These are phyloP conservation scores for Turritopsis rubra DNA, from an alignment of 30 jellyfish, hydroid and myxozoan genomes.

Conservation along the genomic window DNA sequence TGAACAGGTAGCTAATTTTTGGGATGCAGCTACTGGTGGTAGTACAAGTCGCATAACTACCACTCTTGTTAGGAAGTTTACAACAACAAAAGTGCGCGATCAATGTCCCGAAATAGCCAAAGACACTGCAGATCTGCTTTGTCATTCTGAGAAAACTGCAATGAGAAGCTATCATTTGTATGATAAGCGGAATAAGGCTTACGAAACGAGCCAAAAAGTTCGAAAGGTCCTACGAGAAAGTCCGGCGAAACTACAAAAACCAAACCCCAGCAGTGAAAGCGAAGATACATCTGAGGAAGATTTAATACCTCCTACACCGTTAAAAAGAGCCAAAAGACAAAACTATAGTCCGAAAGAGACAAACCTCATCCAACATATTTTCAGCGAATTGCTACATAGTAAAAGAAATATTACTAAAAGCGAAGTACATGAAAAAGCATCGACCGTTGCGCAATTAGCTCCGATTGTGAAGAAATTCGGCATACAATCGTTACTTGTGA, in stretches of 20 bases:
- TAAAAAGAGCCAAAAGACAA: neutral
- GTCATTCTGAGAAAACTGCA: constrained; percentile 15
- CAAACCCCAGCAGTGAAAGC: neutral
- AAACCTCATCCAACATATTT: neutral
- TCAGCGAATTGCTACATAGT: neutral
- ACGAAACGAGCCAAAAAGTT: constrained; percentile 4
- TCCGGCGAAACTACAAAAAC: neutral
- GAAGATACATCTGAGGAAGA: neutral
- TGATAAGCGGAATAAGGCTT: constrained; percentile 10
- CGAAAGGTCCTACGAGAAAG: neutral
- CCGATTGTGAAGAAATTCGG: neutral
- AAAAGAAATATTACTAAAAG: neutral
- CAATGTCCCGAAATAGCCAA: constrained; percentile 2
- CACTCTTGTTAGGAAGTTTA: constrained; percentile 3
- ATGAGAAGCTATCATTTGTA: neutral
- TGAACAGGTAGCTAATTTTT: neutral
- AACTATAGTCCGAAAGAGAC: neutral
- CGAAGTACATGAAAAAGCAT: neutral
- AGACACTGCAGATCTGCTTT: constrained; percentile 9
- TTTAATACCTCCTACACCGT: neutral
- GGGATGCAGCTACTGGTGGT: constrained; percentile 10
- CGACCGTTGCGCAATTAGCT: neutral
- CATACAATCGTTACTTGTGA: neutral
- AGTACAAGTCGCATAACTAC: neutral
- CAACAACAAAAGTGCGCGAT: constrained; percentile 1